phyloP scores from a whole-genome alignment of 2,113 vertebrate genomes.

The Dendropsophus ebraccatus region DNA sequence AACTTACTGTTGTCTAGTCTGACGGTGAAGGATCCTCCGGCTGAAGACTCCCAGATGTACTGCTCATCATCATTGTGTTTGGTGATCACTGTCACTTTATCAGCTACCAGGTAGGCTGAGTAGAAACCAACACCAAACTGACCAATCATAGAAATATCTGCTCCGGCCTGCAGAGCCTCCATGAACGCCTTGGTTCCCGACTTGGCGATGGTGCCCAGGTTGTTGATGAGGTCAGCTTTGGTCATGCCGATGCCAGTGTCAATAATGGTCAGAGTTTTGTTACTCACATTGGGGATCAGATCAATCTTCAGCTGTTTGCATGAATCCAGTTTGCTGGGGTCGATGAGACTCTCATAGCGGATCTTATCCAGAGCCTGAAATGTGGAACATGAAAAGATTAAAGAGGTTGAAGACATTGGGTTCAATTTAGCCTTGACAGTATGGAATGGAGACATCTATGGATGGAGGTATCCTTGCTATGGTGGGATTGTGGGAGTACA shows the following conservation, averaged over 20 bases:
- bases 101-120: conserved; percentile 79
- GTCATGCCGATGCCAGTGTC: conserved; percentile 86
- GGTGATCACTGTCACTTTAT: conserved; percentile 83
- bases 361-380: conserved; percentile 81
- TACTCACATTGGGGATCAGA: conserved; percentile 79
- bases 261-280: conserved; percentile 77
- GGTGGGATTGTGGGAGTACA: not conserved
- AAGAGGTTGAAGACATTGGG: not conserved
- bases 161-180: conserved; percentile 82
- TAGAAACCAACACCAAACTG: conserved; percentile 84
- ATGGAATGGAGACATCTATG: not conserved
- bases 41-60: conserved; percentile 83
- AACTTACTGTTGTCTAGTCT: conserved; percentile 75
- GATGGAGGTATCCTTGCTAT: not conserved
- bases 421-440: not conserved
- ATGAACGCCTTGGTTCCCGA: conserved; percentile 85
- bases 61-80: conserved; percentile 85
- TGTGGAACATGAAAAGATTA: not conserved
- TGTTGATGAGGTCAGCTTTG: conserved; percentile 84
- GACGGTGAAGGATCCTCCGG: conserved; percentile 82
- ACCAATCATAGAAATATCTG: conserved; percentile 85
- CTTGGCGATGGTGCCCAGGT: conserved; percentile 83
- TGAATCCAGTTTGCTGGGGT: conserved; percentile 82
- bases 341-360: conserved; percentile 81
- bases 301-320: conserved; percentile 84